phyloP scores from a whole-genome alignment of 2,113 vertebrate species.

The Chloropsis cyanopogon region DNA sequence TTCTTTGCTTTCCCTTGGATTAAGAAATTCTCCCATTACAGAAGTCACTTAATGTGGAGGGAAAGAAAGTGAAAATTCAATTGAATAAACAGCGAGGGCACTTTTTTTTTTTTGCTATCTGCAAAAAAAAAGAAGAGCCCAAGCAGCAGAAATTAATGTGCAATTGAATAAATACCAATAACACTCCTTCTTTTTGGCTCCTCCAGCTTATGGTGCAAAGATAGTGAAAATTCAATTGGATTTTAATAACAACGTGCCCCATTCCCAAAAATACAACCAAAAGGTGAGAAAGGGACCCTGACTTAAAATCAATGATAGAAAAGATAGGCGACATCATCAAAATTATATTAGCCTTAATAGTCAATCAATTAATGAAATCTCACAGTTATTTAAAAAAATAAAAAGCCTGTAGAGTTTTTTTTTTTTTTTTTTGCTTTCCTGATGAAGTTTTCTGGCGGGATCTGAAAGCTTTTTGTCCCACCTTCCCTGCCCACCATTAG shows the following conservation, averaged over 20 bases:
- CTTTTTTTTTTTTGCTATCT: not conserved
- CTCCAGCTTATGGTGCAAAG: slow-evolving; percentile 12
- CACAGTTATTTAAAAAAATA: slow-evolving; percentile 42
- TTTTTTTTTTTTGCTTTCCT: not conserved
- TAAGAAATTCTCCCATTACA: slow-evolving; percentile 22
- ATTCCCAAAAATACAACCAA: slow-evolving; percentile 51
- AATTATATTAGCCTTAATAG: slow-evolving; percentile 68
- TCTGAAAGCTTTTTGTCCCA: not conserved
- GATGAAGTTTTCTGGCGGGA: not conserved
- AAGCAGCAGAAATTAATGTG: not conserved
- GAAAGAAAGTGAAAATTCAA: slow-evolving; percentile 47
- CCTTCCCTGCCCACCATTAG: not conserved
- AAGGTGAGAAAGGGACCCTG: slow-evolving; percentile 9
- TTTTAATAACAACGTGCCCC: slow-evolving; percentile 21
- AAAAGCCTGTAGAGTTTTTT: not conserved
- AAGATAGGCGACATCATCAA: slow-evolving; percentile 70
- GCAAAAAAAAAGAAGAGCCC: not conserved
- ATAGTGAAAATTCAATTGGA: slow-evolving; percentile 50
- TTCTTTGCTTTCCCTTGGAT: not conserved
- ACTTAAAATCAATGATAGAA: slow-evolving; percentile 66
- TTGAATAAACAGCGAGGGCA: not conserved
- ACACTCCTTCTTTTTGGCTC: slow-evolving; percentile 22
- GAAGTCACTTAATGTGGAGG: not conserved
- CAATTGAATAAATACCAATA: slow-evolving; percentile 34
- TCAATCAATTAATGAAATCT: slow-evolving; percentile 67